A percentile compares a stretch with the other conserved stretches of the same genome.
These are phyloP conservation scores for Erpetoichthys calabaricus DNA, from an alignment of 2,797 vertebrate genomes.

Conservation along the genomic window DNA sequence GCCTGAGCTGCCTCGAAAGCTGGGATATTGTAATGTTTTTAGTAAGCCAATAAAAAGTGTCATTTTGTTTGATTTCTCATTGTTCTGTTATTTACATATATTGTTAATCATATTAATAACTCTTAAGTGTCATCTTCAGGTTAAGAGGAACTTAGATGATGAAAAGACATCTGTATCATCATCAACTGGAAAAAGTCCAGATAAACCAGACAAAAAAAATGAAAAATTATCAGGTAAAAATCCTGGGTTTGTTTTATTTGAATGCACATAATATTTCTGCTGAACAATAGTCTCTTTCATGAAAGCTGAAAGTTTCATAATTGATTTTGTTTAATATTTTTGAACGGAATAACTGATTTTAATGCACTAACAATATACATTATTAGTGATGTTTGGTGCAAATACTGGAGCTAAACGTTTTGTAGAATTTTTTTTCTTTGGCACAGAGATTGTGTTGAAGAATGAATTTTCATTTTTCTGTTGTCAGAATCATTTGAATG, in stretches of 20 bases:
- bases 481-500: conserved; percentile 14
- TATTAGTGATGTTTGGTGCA: too few species aligned
- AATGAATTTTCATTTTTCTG: conserved; percentile 3
- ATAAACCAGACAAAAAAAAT: conserved; percentile 23
- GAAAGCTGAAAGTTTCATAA: not conserved
- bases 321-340: not conserved
- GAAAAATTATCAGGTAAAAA: conserved; percentile 6
- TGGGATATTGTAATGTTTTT: too few species aligned
- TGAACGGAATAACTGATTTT: not conserved
- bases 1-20: too few species aligned
- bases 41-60: too few species aligned
- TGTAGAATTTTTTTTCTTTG: not conserved
- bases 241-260: not conserved
- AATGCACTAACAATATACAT: too few species aligned
- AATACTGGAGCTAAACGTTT: too few species aligned
- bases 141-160: conserved; percentile 34
- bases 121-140: conserved; percentile 24
- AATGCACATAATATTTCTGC: not conserved
- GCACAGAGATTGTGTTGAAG: not conserved
- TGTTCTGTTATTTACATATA: too few species aligned
- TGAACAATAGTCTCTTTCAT: too few species aligned
- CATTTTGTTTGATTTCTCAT: too few species aligned
- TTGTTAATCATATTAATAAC: too few species aligned
- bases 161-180: conserved; percentile 19
- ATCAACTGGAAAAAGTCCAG: conserved; percentile 31